Conservation (phyloP, 2,888 invertebrate genomes). For the Agriopis marginaria region DNA sequence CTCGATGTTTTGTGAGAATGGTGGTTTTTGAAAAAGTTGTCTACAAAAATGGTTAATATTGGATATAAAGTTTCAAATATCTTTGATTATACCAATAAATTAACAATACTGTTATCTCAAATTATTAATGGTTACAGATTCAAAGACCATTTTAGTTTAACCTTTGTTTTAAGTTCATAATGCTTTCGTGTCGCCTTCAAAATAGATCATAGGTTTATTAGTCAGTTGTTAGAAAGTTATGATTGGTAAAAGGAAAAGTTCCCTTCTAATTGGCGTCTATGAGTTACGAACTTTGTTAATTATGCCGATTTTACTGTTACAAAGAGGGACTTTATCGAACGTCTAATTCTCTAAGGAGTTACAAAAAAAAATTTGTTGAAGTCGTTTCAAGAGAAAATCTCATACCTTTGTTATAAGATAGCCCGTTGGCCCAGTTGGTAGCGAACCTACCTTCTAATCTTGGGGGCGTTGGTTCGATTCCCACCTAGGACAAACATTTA, state of each 20-base stretch:
- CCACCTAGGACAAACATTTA: too few species aligned
- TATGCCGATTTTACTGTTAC: slow-evolving; percentile 34
- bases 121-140: neutral
- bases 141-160: neutral
- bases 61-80: too few species aligned
- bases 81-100: neutral
- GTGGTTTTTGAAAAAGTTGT: too few species aligned
- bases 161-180: slow-evolving; percentile 12
- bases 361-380: slow-evolving; percentile 8
- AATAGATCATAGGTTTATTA: slow-evolving; percentile 34
- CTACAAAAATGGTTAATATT: too few species aligned
- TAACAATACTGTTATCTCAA: neutral
- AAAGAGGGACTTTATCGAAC: slow-evolving; percentile 22
- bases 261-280: slow-evolving; percentile 39
- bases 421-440: too few species aligned
- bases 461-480: too few species aligned
- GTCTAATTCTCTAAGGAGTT: neutral
- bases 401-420: too few species aligned
- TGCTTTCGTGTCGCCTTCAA: slow-evolving; percentile 1
- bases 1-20: too few species aligned
- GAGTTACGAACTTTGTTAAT: slow-evolving; percentile 42
- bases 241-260: slow-evolving; percentile 42
- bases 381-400: neutral
- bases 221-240: slow-evolving; percentile 32
- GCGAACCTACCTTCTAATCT: too few species aligned